Conservation (phyloP, 2,113 vertebrate species). For the Turdus rufiventris region DNA sequence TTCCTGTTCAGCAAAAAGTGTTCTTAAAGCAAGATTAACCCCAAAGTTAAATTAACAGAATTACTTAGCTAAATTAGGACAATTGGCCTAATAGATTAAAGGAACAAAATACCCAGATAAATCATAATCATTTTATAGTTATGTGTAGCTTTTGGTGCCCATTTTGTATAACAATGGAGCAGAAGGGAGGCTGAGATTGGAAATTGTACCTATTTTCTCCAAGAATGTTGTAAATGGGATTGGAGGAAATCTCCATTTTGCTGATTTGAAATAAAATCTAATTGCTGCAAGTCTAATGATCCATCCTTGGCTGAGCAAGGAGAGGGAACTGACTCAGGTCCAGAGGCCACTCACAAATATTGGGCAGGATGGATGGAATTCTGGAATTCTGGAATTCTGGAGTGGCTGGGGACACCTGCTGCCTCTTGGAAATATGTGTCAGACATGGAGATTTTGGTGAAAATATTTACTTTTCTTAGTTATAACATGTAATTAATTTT, state of each 20-base stretch:
- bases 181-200: slow-evolving; percentile 1
- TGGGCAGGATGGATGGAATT: not conserved
- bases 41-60: slow-evolving; percentile 44
- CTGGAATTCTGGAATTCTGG: fast-evolving
- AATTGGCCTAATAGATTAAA: slow-evolving; percentile 34
- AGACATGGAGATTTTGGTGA: not conserved
- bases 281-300: not conserved
- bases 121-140: slow-evolving; percentile 47
- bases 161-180: slow-evolving; percentile 11
- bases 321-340: not conserved
- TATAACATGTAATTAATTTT: fast-evolving
- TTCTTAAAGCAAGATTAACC: slow-evolving; percentile 52
- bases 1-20: slow-evolving; percentile 16
- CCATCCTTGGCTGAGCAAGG: not conserved
- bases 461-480: not conserved
- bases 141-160: not conserved
- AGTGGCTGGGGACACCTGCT: not conserved
- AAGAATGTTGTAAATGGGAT: slow-evolving; percentile 4
- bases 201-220: slow-evolving; percentile 4
- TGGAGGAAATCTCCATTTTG: slow-evolving; percentile 5
- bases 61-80: slow-evolving; percentile 48
- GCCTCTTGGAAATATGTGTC: fast-evolving
- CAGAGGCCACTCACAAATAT: not conserved
- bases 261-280: slow-evolving; percentile 24
- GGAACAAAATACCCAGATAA: slow-evolving; percentile 1